These are phyloP conservation scores for Halocynthia roretzi DNA, from an alignment of 23 tunicate species.

Conservation along the genomic window DNA sequence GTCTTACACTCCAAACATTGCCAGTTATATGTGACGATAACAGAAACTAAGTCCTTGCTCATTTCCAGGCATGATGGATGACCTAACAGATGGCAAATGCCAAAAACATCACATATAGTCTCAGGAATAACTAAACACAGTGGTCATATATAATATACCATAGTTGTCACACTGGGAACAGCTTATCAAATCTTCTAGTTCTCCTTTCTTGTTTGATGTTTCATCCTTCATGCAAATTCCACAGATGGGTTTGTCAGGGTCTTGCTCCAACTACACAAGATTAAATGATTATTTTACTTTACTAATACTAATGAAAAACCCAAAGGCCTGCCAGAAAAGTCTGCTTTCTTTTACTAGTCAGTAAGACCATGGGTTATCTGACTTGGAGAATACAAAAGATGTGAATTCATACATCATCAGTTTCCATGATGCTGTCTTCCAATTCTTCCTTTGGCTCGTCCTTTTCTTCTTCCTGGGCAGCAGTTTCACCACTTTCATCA, in stretches of 20 bases:
- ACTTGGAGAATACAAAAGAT: too few species aligned
- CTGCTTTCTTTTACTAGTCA: too few species aligned
- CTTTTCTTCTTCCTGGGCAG: too few species aligned
- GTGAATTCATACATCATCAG: too few species aligned
- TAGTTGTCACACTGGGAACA: slow-evolving; percentile 96
- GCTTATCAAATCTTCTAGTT: slow-evolving; percentile 64
- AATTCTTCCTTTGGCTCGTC: too few species aligned
- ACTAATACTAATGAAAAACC: too few species aligned
- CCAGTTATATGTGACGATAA: slow-evolving; percentile 94
- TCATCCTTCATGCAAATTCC: slow-evolving; percentile 78
- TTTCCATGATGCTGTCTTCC: too few species aligned
- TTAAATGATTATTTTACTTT: too few species aligned
- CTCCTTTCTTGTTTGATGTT: slow-evolving; percentile 71
- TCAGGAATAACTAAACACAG: neutral
- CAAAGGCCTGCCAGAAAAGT: too few species aligned
- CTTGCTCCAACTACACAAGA: slow-evolving; percentile 12
- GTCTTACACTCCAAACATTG: slow-evolving; percentile 98
- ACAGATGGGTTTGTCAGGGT: slow-evolving; percentile 44
- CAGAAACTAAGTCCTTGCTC: slow-evolving; percentile 65
- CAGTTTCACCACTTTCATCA: too few species aligned
- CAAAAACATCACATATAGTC: neutral
- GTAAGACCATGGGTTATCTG: too few species aligned
- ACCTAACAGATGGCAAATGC: slow-evolving; percentile 21
- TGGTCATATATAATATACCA: slow-evolving; percentile 24
- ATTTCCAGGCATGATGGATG: slow-evolving; percentile 93